Evolutionary conservation across 2,888 invertebrate genomes (phyloP).

Genomic region (Drosophila affinis): DNA sequence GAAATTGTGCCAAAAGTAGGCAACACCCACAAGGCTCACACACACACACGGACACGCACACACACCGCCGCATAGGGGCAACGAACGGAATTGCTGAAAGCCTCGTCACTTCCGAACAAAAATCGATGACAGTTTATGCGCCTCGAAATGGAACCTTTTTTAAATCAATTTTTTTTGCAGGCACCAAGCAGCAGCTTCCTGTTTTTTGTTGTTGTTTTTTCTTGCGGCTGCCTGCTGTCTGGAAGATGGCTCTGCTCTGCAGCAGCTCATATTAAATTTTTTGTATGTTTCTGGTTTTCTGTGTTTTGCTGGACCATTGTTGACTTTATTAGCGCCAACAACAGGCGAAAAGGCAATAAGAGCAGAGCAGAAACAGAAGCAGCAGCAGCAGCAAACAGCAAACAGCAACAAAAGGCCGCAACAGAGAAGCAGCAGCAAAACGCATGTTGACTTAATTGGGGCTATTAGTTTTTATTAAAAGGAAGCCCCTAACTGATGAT

Average conservation of each 20-base stretch:
- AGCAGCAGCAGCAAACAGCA: neutral
- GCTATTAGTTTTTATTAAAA: constrained; percentile 65
- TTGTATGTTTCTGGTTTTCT: constrained; percentile 1
- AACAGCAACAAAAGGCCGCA: neutral
- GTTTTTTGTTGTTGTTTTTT: neutral
- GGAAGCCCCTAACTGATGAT: constrained; percentile 26
- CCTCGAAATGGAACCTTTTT: constrained; percentile 27
- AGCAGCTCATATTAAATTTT: constrained; percentile 15
- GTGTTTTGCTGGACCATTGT: neutral
- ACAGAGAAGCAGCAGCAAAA: constrained; percentile 38
- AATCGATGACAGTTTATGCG: constrained; percentile 55
- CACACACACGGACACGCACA: constrained; percentile 8
- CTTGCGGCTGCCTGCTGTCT: neutral
- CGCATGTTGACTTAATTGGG: constrained; percentile 72
- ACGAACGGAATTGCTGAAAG: constrained; percentile 26
- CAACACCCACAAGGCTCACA: constrained; percentile 18
- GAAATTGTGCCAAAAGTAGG: constrained; percentile 62
- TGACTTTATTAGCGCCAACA: constrained; percentile 67
- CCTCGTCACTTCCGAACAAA: constrained; percentile 33
- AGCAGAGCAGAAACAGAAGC: neutral
- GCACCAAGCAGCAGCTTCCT: constrained; percentile 13
- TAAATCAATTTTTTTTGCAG: constrained; percentile 52
- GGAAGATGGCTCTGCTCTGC: constrained; percentile 14
- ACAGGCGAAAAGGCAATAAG: neutral
- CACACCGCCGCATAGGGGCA: neutral